A percentile compares a stretch with the other conserved stretches of the same genome.
Evolutionary conservation across 1,140 invertebrate genomes (phyloP).

Genomic region (Thaumatotibia leucotreta): DNA sequence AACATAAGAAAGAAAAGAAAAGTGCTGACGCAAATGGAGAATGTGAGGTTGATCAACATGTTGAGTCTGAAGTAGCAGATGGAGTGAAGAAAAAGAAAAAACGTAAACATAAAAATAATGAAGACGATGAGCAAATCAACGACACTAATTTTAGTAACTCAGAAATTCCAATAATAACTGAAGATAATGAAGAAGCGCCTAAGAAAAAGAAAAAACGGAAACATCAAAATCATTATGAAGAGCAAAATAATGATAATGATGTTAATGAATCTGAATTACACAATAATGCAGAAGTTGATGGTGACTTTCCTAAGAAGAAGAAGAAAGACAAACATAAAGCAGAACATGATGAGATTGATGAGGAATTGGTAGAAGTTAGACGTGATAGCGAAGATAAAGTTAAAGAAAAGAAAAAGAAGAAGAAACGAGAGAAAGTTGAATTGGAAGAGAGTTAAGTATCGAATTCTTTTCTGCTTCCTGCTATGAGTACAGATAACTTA

Average conservation of each 20-base stretch:
- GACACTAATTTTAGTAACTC: slow-evolving; percentile 3
- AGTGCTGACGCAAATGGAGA: neutral
- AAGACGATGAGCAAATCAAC: neutral
- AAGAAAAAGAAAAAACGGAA: slow-evolving; percentile 17
- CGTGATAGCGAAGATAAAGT: neutral
- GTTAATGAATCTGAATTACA: slow-evolving; percentile 8
- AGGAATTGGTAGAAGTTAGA: neutral
- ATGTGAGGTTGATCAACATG: neutral
- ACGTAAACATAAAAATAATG: slow-evolving; percentile 5
- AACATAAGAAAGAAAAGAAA: slow-evolving; percentile 18
- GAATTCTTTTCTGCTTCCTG: neutral
- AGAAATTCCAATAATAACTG: slow-evolving; percentile 4
- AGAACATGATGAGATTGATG: slow-evolving; percentile 6
- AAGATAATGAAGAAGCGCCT: neutral
- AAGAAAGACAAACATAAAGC: slow-evolving; percentile 23
- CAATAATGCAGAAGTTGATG: slow-evolving; percentile 2
- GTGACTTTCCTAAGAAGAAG: slow-evolving; percentile 23
- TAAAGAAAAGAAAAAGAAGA: slow-evolving; percentile 23
- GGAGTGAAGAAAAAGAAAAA: neutral
- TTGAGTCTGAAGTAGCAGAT: neutral
- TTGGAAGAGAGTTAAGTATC: slow-evolving; percentile 13
- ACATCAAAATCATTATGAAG: neutral
- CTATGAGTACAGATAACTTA: no score
- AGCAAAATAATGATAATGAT: slow-evolving; percentile 1
- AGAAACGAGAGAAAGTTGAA: slow-evolving; percentile 14